phyloP scores from a whole-genome alignment of 2,888 invertebrate species.

The Heteromurus nitidus region DNA sequence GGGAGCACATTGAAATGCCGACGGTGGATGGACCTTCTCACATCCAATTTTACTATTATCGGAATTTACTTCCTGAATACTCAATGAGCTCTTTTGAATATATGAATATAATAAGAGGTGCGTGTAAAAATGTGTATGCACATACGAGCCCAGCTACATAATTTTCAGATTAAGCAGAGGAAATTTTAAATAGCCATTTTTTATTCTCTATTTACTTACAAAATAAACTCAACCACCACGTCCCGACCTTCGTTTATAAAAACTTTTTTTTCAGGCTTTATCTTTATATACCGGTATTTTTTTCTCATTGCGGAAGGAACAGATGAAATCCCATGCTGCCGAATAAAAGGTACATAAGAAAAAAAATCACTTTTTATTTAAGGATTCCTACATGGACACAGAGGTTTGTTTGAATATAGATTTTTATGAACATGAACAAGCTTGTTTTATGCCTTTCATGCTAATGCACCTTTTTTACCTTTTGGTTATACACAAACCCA shows the following conservation, averaged over 20 bases:
- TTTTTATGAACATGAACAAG: slow-evolving; percentile 25
- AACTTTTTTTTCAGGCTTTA: neutral
- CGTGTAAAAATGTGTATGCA: slow-evolving; percentile 29
- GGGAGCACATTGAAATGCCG: slow-evolving; percentile 20
- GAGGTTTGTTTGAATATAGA: slow-evolving; percentile 27
- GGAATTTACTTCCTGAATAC: slow-evolving; percentile 61
- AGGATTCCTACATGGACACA: neutral
- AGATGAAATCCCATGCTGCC: slow-evolving; percentile 49
- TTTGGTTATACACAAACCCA: slow-evolving; percentile 33
- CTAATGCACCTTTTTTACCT: slow-evolving; percentile 44
- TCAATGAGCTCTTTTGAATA: slow-evolving; percentile 57
- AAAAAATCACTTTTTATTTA: slow-evolving; percentile 26
- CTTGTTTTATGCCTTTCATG: slow-evolving; percentile 28
- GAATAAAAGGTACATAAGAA: slow-evolving; percentile 8
- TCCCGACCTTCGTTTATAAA: slow-evolving; percentile 46
- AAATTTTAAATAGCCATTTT: slow-evolving; percentile 52
- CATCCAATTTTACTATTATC: slow-evolving; percentile 60
- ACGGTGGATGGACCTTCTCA: slow-evolving; percentile 45
- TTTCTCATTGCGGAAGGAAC: slow-evolving; percentile 39
- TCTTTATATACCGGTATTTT: slow-evolving; percentile 32
- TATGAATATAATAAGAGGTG: slow-evolving; percentile 60
- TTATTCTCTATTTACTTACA: slow-evolving; percentile 41
- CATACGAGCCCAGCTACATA: slow-evolving; percentile 28
- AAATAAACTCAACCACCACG: slow-evolving; percentile 40
- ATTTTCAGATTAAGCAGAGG: slow-evolving; percentile 57